Conservation (phyloP, 2,113 vertebrate species). For the Neomonachus schauinslandi region DNA sequence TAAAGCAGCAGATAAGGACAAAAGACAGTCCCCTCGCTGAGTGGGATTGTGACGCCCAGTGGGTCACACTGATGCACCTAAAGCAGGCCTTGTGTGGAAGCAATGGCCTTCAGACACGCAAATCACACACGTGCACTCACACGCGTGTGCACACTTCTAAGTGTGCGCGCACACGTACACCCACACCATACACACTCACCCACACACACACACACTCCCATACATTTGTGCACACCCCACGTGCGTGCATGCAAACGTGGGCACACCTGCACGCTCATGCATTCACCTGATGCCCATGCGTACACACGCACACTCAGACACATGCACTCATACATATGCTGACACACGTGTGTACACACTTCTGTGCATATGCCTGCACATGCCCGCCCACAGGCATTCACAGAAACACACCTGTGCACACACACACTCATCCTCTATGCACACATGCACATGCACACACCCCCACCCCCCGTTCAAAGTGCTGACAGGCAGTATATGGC, state of each 20-base stretch:
- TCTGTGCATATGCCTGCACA: neutral
- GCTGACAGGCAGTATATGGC: accelerated
- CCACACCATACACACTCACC: neutral
- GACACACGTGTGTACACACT: neutral
- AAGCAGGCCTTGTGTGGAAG: neutral
- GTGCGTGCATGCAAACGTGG: too few species aligned
- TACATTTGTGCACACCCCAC: neutral
- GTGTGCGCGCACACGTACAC: too few species aligned
- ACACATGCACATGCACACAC: neutral
- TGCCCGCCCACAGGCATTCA: neutral
- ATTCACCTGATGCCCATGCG: neutral
- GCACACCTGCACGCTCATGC: too few species aligned
- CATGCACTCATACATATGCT: neutral
- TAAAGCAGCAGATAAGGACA: neutral
- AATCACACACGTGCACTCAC: neutral
- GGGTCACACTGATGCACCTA: accelerated
- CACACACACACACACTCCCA: neutral
- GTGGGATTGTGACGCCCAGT: accelerated
- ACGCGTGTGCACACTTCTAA: too few species aligned
- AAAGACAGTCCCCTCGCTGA: accelerated
- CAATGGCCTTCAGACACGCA: neutral
- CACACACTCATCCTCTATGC: neutral
- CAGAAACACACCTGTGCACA: neutral
- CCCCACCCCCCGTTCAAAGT: too few species aligned
- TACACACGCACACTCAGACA: neutral